Evolutionary conservation across 2,113 vertebrate species (phyloP), one percentile per base, ranked within the genome.

Genomic region (Hepsetus odoe): DNA sequence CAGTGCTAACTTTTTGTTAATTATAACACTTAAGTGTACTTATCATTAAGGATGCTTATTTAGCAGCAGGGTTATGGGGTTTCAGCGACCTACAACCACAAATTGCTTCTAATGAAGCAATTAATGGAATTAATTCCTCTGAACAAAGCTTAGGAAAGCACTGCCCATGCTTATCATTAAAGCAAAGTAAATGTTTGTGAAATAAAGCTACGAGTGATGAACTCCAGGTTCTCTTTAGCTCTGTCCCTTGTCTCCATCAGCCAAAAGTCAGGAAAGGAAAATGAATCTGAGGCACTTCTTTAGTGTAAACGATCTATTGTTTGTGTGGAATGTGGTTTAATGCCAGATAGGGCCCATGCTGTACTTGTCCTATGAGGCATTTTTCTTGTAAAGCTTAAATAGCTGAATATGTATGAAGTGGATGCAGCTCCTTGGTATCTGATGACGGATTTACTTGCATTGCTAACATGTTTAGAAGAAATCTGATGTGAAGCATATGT

Each of bases 301-400:
- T 53, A 42, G 20, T 38, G 61, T 51, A 32, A 66, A 65, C 67
- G 51, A 40, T 30, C 38, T n/a, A 18, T 16, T 55, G 51, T 68
- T 61, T 59, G 22, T 30, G 55, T 26, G 58, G 51, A 16, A 30
- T 35, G 56, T 26, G 32, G 51, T 58, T 58, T 40, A 55, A 20
- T 58, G 72, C 55, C 72, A 61, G 33, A 74, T 40, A 61, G 33
- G 72, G 55, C 40, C 55, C 44, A n/a, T 61, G 40, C 42, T 61
- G 44, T 61, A 44, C 72, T n/a, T 53, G 26, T 30, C 55, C 20
- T 73, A 22, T 28, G 35, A 42, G 55, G 35, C 24, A 44, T 42
- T 53, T 59, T 35, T 56, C 72, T 74, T 61, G 55, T 74, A 74
- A 74, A 74, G 49, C 49, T 13, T 72, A 74, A 74, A 42, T 72